Evolutionary conservation across 2,888 invertebrate species (phyloP), one percentile per base, ranked within the genome.

Genomic region (Exocentrus adspersus): DNA sequence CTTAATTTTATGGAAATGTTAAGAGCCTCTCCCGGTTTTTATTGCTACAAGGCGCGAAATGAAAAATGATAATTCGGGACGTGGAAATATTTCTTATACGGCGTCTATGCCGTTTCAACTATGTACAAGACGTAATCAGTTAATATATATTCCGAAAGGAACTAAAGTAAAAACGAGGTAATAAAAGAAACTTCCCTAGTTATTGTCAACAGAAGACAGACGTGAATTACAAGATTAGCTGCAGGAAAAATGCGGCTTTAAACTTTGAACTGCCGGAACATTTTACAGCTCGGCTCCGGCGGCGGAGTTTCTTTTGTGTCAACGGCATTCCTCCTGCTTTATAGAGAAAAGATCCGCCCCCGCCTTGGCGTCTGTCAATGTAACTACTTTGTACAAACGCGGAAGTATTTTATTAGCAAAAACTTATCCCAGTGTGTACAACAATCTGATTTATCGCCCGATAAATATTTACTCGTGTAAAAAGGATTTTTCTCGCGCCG

Each of bases 1-100:
- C 69, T 62, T 70, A 71, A 71, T 72, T 73, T 72, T 66, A 73
- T 67, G 70, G 64, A 63, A 70, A 70, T 62, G 63, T 62, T 70
- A 69, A 68, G 64, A 62, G 66, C 54, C 61, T 48, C 7, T 6
- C 9, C n/a, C 14, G 48, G 28, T 16, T 64, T 64, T 68, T 68
- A 64, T 64, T 69, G 63, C 59, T 51, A 50, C 59, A 63, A 64
- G 65, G 65, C 65, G 65, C n/a, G n/a, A n/a, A n/a, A n/a, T n/a
- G 5, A 6, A 28, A 28, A 7, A 28, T 28, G 28, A 28, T 28
- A 7, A 28, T 28, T 3, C 3, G 7, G 28, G 28, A 6, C 3
- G 3, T 28, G 7, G 3, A 28, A 28, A 28, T 28, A 28, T 28
- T 28, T 28, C n/a, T n/a, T n/a, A n/a, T n/a, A n/a, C n/a, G n/a